phyloP scores from a whole-genome alignment of 2,113 vertebrate species.

The Mobula hypostoma region DNA sequence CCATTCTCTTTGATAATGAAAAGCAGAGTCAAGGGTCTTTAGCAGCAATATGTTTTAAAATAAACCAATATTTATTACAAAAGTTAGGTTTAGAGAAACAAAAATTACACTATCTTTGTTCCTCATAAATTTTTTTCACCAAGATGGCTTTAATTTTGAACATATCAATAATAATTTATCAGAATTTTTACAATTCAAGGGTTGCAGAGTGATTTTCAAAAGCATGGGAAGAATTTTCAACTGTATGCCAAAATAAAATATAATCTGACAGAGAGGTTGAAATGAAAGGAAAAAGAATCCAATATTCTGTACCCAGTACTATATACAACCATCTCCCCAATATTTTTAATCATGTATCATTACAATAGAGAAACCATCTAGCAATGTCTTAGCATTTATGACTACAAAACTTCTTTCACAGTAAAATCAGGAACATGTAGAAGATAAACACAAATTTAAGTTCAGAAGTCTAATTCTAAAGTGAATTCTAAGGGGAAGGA shows the following conservation, averaged over 20 bases:
- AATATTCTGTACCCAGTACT: not conserved
- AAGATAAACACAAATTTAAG: not conserved
- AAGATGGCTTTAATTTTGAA: not conserved
- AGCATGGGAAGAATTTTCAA: not conserved
- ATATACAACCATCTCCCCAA: not conserved
- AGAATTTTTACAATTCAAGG: not conserved
- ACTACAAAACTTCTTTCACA: not conserved
- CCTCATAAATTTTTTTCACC: not conserved
- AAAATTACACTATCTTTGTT: not conserved
- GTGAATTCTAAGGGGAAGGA: slow-evolving; percentile 8
- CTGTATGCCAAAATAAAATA: not conserved
- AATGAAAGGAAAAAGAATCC: not conserved
- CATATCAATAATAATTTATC: not conserved
- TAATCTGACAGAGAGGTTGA: not conserved
- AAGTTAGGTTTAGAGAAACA: not conserved
- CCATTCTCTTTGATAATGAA: not conserved
- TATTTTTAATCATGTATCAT: not conserved
- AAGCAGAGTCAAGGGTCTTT: not conserved
- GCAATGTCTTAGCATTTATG: not conserved
- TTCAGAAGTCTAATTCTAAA: slow-evolving; percentile 9
- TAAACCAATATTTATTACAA: not conserved
- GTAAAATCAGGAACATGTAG: not conserved
- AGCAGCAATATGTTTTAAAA: not conserved
- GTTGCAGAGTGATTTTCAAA: not conserved
- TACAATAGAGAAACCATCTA: not conserved